These are phyloP conservation scores for Paragorgia papillata DNA, from an alignment of 92 coral and sea anemone genomes.

Conservation along the genomic window DNA sequence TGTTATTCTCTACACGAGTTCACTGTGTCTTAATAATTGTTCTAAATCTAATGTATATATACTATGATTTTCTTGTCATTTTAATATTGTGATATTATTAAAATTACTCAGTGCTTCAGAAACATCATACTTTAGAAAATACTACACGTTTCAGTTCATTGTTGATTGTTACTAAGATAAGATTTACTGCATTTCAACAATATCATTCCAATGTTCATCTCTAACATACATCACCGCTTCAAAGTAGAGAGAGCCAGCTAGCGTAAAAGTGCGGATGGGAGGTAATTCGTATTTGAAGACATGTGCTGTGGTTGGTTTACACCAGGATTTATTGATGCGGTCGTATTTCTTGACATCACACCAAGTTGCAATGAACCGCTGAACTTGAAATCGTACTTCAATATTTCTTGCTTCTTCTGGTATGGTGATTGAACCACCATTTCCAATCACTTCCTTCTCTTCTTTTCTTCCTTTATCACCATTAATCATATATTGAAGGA, in stretches of 20 bases:
- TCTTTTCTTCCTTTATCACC: background rate
- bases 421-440: conserved; percentile 22
- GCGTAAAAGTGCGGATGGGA: conserved; percentile 58
- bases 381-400: conserved; percentile 15
- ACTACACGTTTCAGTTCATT: too few species aligned
- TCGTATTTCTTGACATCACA: conserved; percentile 62
- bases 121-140: too few species aligned
- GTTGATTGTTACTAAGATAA: too few species aligned
- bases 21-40: too few species aligned
- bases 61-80: too few species aligned
- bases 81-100: too few species aligned
- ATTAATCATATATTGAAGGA: conserved; percentile 24
- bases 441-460: conserved; percentile 23
- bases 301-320: conserved; percentile 46
- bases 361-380: conserved; percentile 30
- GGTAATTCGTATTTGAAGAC: conserved; percentile 56
- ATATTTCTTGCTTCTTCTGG: conserved; percentile 48
- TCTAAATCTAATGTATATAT: too few species aligned
- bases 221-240: conserved; percentile 61
- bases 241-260: conserved; percentile 42
- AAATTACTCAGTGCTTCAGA: too few species aligned
- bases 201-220: conserved; percentile 48
- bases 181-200: conserved; percentile 52
- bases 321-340: conserved; percentile 49
- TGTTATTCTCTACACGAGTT: too few species aligned